Percentiles rank a stretch among this genome's conserved stretches.
Evolutionary conservation across 92 coral and sea anemone genomes (phyloP).

Genomic region (Pocillopora meandrina): DNA sequence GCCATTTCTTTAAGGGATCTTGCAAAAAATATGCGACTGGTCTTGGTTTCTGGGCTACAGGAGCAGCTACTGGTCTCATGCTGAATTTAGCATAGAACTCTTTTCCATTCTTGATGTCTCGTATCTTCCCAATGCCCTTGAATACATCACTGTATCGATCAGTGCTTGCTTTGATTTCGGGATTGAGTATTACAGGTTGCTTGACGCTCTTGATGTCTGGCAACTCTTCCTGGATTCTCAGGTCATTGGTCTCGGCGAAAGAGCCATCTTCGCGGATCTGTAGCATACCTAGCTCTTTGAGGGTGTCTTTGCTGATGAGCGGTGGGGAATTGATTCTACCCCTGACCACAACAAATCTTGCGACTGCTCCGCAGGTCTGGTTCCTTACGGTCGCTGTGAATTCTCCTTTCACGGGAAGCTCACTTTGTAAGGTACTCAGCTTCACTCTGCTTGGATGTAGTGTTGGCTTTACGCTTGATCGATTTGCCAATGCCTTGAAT

Average conservation of each 20-base stretch:
- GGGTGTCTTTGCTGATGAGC: slow-evolving; percentile 46
- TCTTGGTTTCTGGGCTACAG: too few species aligned
- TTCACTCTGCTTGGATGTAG: not conserved
- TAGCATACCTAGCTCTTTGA: slow-evolving; percentile 46
- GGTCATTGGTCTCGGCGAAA: slow-evolving; percentile 42
- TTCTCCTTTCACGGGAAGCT: slow-evolving; percentile 22
- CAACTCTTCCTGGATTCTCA: slow-evolving; percentile 25
- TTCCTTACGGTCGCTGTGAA: slow-evolving; percentile 25
- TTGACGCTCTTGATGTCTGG: slow-evolving; percentile 34
- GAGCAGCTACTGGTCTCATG: not conserved
- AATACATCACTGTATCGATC: slow-evolving; percentile 41
- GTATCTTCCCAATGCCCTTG: slow-evolving; percentile 70
- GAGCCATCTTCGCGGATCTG: slow-evolving; percentile 53
- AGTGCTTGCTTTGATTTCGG: slow-evolving; percentile 27
- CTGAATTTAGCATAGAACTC: slow-evolving; percentile 57
- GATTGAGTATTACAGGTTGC: slow-evolving; percentile 1
- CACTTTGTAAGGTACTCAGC: not conserved
- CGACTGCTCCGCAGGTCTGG: slow-evolving; percentile 40
- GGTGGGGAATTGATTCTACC: slow-evolving; percentile 56
- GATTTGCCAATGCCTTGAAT: slow-evolving; percentile 26
- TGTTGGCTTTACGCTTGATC: not conserved
- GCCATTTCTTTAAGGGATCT: too few species aligned
- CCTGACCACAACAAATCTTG: slow-evolving; percentile 45
- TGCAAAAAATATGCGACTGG: too few species aligned
- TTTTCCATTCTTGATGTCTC: slow-evolving; percentile 56